These are phyloP conservation scores for Urosaurus nigricauda DNA, from an alignment of 2,797 vertebrate genomes.

Conservation along the genomic window DNA sequence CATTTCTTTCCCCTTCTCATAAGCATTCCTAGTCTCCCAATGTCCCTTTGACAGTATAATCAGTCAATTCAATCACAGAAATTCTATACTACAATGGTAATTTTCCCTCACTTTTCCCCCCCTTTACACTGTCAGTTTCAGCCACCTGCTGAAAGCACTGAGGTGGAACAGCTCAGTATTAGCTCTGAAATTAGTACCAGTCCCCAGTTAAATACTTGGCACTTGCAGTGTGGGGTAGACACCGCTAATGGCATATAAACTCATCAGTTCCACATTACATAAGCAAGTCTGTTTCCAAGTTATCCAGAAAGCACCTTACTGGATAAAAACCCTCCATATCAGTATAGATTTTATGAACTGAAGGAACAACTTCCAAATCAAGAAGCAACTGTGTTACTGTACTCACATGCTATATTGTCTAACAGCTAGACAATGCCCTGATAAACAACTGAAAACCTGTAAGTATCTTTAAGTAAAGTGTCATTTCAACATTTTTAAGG, in stretches of 20 bases:
- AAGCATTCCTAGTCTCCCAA: conserved; percentile 76
- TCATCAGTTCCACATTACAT: conserved; percentile 82
- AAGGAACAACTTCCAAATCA: conserved; percentile 41
- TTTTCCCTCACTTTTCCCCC: conserved; percentile 80
- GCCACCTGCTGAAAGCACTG: conserved; percentile 89
- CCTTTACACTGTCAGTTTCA: conserved; percentile 83
- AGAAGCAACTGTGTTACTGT: conserved; percentile 11
- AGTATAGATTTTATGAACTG: conserved; percentile 55
- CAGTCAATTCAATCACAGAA: conserved; percentile 89
- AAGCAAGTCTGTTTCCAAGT: conserved; percentile 73
- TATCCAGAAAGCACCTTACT: conserved; percentile 64
- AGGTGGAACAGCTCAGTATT: conserved; percentile 95
- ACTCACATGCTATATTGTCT: conserved; percentile 27
- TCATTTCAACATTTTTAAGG: background rate
- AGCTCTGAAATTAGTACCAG: conserved; percentile 97
- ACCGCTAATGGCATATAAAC: conserved; percentile 87
- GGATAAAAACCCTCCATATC: conserved; percentile 44
- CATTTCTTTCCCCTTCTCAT: conserved; percentile 71
- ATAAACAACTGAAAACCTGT: conserved; percentile 9
- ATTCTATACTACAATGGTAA: conserved; percentile 88
- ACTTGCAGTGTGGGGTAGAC: conserved; percentile 78
- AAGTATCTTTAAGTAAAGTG: background rate
- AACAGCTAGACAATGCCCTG: conserved; percentile 9
- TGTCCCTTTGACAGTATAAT: conserved; percentile 84
- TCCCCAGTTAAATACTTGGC: conserved; percentile 95